phyloP scores from a whole-genome alignment of 2,113 vertebrate species.

The Myocastor coypus region DNA sequence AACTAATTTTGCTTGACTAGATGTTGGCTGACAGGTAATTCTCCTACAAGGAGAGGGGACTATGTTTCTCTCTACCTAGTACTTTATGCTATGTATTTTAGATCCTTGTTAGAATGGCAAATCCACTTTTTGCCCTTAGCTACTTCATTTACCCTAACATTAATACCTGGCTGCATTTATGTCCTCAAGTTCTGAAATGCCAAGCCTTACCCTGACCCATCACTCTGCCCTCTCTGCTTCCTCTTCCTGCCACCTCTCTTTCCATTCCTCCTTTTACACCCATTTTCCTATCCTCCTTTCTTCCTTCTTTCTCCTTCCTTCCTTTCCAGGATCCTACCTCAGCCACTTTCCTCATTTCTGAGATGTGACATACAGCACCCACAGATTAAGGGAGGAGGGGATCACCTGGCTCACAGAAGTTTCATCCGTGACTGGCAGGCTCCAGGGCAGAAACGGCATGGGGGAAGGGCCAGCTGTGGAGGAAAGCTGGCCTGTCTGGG shows the following conservation, averaged over 20 bases:
- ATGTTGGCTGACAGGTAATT: constrained; percentile 12
- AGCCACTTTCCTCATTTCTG: background rate
- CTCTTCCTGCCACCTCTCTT: background rate
- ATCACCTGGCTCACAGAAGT: background rate
- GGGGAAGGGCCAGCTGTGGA: background rate
- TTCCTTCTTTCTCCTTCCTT: background rate
- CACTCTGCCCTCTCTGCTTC: background rate
- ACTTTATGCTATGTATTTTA: background rate
- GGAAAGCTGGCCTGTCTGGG: background rate
- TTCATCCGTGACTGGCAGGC: background rate
- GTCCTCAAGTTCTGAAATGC: background rate
- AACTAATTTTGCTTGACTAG: constrained; percentile 23
- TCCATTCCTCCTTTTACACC: background rate
- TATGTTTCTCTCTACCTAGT: background rate
- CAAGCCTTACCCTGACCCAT: rapidly evolving
- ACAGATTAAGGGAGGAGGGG: background rate
- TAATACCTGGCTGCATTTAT: background rate
- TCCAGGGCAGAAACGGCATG: background rate
- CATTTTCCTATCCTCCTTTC: background rate
- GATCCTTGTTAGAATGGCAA: background rate
- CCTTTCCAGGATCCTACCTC: background rate
- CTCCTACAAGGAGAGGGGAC: background rate
- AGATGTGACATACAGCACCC: background rate
- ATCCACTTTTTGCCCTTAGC: background rate
- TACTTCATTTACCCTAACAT: background rate